These are phyloP conservation scores for Stichodactyla helianthus DNA, from an alignment of 64 coral and sea anemone genomes.

Conservation along the genomic window DNA sequence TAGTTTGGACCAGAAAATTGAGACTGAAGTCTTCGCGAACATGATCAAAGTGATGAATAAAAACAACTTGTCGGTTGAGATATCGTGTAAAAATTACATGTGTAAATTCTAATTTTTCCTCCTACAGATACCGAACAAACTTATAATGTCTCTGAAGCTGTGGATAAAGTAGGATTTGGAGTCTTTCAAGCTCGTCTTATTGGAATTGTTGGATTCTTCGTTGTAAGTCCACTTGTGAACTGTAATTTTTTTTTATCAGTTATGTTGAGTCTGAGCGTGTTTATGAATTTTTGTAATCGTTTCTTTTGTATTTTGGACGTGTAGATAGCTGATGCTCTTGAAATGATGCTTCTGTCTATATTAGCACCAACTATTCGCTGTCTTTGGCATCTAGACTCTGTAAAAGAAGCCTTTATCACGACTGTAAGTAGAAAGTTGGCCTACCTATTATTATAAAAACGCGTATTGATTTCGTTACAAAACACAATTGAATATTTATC, in stretches of 20 bases:
- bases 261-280: background rate
- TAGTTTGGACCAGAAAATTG: background rate
- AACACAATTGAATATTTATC: background rate
- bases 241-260: background rate
- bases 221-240: conserved; percentile 34
- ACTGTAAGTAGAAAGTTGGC: conserved; percentile 45
- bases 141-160: conserved; percentile 66
- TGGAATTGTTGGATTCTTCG: conserved; percentile 73
- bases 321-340: conserved; percentile 76
- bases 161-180: conserved; percentile 84
- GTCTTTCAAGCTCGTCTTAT: conserved; percentile 66
- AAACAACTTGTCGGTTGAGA: no score
- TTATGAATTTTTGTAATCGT: background rate
- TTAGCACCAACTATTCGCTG: conserved; percentile 78
- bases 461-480: background rate
- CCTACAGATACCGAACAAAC: conserved; percentile 35
- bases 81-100: background rate
- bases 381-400: conserved; percentile 72
- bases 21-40: background rate
- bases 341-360: conserved; percentile 91
- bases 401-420: conserved; percentile 85
- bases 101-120: background rate
- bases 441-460: no score
- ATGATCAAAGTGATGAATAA: no score
- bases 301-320: background rate